Conservation (phyloP, 2,888 invertebrate species). For the Eupithecia inturbata region DNA sequence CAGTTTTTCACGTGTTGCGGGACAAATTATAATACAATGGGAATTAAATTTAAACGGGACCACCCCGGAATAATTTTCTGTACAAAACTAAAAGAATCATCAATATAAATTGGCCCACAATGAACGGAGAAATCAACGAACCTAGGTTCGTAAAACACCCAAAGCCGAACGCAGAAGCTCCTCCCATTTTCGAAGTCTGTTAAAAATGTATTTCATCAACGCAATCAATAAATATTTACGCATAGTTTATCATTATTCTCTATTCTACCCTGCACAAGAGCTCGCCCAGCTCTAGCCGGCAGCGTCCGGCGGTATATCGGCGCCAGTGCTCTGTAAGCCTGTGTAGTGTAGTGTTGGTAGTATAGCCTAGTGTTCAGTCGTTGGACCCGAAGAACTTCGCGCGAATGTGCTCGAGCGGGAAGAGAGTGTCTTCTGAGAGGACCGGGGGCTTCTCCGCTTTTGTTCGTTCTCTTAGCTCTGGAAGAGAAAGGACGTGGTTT, state of each 20-base stretch:
- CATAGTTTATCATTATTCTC: background rate
- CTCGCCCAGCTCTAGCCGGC: background rate
- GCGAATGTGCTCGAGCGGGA: conserved; percentile 68
- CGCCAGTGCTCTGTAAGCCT: background rate
- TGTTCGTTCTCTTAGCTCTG: conserved; percentile 77
- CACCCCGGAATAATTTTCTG: too few relatives aligned
- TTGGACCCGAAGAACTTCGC: conserved; percentile 62
- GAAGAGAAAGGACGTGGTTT: background rate
- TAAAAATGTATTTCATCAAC: too few relatives aligned
- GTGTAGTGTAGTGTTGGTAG: background rate
- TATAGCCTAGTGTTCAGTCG: conserved; percentile 53
- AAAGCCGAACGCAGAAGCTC: too few relatives aligned
- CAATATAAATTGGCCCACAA: too few relatives aligned
- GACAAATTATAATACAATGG: too few relatives aligned
- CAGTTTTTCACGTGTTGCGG: too few relatives aligned
- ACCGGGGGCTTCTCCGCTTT: conserved; percentile 73
- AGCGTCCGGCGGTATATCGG: background rate
- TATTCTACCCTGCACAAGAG: background rate
- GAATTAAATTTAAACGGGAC: too few relatives aligned
- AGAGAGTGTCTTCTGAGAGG: conserved; percentile 69
- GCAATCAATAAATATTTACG: too few relatives aligned
- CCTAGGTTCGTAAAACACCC: too few relatives aligned
- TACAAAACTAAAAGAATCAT: too few relatives aligned
- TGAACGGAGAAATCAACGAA: too few relatives aligned
- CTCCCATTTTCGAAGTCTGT: too few relatives aligned